Evolutionary conservation across 2,113 vertebrate genomes (phyloP).

Genomic region (Callorhinus ursinus): DNA sequence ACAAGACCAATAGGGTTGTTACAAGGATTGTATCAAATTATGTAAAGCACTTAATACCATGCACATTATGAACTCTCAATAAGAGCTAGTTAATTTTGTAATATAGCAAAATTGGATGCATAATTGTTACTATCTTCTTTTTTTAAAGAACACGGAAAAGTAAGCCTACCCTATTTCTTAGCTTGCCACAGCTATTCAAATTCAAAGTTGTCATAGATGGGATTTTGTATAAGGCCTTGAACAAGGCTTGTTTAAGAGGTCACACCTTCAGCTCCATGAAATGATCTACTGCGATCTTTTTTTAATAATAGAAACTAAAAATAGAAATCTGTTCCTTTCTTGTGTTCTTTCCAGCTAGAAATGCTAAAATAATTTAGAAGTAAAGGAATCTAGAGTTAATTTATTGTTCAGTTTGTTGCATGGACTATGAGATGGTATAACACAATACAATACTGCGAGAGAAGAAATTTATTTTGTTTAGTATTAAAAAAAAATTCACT

Average conservation of each 20-base stretch:
- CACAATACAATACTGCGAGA: conserved; percentile 40
- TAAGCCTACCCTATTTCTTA: background rate
- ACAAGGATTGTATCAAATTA: background rate
- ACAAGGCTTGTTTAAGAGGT: background rate
- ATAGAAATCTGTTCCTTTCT: background rate
- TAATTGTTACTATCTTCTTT: background rate
- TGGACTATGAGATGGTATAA: background rate
- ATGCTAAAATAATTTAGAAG: conserved; percentile 24
- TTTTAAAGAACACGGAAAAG: background rate
- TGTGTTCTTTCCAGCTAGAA: background rate
- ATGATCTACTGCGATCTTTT: background rate
- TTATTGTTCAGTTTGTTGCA: background rate
- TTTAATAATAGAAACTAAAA: background rate
- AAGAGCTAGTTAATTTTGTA: conserved; percentile 16
- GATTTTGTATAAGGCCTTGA: background rate
- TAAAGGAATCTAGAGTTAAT: background rate
- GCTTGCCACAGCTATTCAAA: background rate
- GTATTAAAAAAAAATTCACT: conserved; percentile 68
- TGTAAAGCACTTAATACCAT: background rate
- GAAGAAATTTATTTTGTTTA: conserved; percentile 72
- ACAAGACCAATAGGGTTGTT: background rate
- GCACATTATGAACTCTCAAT: background rate
- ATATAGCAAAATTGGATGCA: background rate
- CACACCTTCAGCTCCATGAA: background rate
- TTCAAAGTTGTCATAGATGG: background rate